Conservation (phyloP, 2,797 vertebrate species). For the Takifugu ocellatus region DNA sequence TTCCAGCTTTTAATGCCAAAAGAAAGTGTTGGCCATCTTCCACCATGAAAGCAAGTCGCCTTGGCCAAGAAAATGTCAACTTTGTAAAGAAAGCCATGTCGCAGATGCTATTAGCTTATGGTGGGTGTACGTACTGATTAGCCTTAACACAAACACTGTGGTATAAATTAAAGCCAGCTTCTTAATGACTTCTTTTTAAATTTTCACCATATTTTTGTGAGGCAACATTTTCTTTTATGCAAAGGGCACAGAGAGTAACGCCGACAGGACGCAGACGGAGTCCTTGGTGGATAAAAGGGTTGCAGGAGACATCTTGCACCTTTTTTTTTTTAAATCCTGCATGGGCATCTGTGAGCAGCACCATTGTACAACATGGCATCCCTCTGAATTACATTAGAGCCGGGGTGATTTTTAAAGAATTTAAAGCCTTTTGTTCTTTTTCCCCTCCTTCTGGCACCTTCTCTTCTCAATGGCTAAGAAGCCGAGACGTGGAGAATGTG, state of each 20-base stretch:
- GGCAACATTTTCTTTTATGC: slow-evolving; percentile 39
- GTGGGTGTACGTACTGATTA: slow-evolving; percentile 67
- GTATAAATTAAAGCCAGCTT: slow-evolving; percentile 59
- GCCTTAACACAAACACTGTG: slow-evolving; percentile 64
- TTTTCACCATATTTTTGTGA: slow-evolving; percentile 56
- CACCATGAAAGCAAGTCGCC: slow-evolving; percentile 61
- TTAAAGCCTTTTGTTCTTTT: slow-evolving; percentile 39
- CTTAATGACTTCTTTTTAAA: slow-evolving; percentile 62
- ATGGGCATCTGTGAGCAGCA: slow-evolving; percentile 71
- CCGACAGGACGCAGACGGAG: slow-evolving; percentile 4
- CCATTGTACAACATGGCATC: slow-evolving; percentile 70
- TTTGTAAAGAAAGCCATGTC: slow-evolving; percentile 66
- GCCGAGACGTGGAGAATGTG: slow-evolving; percentile 56
- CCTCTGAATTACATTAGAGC: slow-evolving; percentile 55
- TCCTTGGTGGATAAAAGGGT: background rate
- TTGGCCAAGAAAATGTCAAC: slow-evolving; percentile 79
- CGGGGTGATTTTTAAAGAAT: slow-evolving; percentile 48
- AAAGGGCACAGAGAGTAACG: slow-evolving; percentile 36
- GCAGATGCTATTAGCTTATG: slow-evolving; percentile 71
- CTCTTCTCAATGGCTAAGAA: slow-evolving; percentile 34
- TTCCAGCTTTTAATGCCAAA: slow-evolving; percentile 61
- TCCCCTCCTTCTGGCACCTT: slow-evolving; percentile 22
- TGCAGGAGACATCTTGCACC: slow-evolving; percentile 35
- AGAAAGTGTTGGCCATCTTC: slow-evolving; percentile 72
- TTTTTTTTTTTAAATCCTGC: slow-evolving; percentile 49